Percentiles rank a stretch among this genome's conserved stretches.
Evolutionary conservation across 1,140 invertebrate species (phyloP).

Genomic region (Temnothorax curvispinosus): DNA sequence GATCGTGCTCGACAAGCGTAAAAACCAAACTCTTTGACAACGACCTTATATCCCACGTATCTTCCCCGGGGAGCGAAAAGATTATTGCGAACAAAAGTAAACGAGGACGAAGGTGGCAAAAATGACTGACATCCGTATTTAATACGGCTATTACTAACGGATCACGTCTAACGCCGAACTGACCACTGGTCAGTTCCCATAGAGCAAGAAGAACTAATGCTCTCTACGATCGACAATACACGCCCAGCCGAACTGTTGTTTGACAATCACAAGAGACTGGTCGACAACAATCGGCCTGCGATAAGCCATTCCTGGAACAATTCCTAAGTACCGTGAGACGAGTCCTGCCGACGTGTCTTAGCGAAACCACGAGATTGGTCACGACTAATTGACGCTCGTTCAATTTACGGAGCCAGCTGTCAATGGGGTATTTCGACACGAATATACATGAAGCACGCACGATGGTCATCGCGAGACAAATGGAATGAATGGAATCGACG

Average conservation of each 20-base stretch:
- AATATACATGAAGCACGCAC: not conserved
- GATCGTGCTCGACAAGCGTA: constrained; percentile 44
- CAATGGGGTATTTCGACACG: constrained; percentile 54
- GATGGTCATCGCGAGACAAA: constrained; percentile 37
- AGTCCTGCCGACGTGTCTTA: constrained; percentile 62
- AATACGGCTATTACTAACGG: constrained; percentile 71
- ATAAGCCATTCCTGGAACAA: constrained; percentile 73
- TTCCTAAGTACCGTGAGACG: constrained; percentile 79
- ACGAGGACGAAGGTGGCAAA: constrained; percentile 15
- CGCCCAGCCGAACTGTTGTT: constrained; percentile 57
- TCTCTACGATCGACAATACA: constrained; percentile 52
- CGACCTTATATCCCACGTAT: not conserved
- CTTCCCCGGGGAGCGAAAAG: constrained; percentile 11
- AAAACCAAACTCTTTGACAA: constrained; percentile 27
- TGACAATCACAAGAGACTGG: constrained; percentile 58
- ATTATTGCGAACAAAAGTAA: not conserved
- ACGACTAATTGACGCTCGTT: constrained; percentile 76
- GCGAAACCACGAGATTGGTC: constrained; percentile 65
- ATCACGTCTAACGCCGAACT: constrained; percentile 58
- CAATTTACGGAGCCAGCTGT: constrained; percentile 62
- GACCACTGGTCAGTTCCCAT: constrained; percentile 80
- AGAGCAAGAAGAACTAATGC: constrained; percentile 55
- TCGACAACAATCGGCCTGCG: constrained; percentile 66
- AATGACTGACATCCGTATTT: constrained; percentile 62
- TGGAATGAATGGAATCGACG: constrained; percentile 10